These are phyloP conservation scores for Micromesistius poutassou DNA, from an alignment of 2,797 vertebrate species.

Conservation along the genomic window DNA sequence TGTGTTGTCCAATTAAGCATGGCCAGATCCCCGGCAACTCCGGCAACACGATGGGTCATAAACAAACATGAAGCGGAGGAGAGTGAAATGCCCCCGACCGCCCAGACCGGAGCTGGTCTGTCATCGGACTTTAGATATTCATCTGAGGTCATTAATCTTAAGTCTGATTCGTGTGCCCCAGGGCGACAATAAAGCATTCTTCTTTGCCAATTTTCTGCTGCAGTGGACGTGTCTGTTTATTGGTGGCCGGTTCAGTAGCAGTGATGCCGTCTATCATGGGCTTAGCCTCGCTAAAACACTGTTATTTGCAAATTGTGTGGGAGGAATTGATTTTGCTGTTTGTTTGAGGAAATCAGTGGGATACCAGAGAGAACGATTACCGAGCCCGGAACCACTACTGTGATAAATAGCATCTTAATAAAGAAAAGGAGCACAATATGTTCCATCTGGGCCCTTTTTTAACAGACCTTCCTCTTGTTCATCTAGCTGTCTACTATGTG, in stretches of 20 bases:
- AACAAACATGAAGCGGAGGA: neutral
- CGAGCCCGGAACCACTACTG: conserved; percentile 44
- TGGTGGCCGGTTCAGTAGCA: conserved; percentile 30
- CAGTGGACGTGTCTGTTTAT: conserved; percentile 21
- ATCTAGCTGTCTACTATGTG: conserved; percentile 7
- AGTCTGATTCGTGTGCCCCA: neutral
- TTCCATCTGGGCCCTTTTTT: conserved; percentile 34
- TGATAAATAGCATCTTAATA: conserved; percentile 43
- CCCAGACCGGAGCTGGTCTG: neutral
- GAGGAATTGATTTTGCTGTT: conserved; percentile 61
- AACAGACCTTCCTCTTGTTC: neutral
- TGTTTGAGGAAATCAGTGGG: conserved; percentile 53
- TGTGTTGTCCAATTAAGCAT: neutral
- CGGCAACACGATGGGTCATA: neutral
- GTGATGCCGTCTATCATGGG: conserved; percentile 45
- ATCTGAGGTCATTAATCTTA: neutral
- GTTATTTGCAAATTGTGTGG: conserved; percentile 68
- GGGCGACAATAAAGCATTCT: neutral
- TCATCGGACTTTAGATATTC: neutral
- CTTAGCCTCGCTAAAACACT: conserved; percentile 56
- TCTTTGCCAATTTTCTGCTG: neutral
- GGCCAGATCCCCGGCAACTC: neutral
- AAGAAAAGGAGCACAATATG: conserved; percentile 48
- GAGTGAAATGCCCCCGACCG: too few species aligned
- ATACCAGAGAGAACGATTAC: conserved; percentile 56